Base-by-base conservation (phyloP, 1,140 invertebrate species). In the Psilanteris sp. region DNA sequence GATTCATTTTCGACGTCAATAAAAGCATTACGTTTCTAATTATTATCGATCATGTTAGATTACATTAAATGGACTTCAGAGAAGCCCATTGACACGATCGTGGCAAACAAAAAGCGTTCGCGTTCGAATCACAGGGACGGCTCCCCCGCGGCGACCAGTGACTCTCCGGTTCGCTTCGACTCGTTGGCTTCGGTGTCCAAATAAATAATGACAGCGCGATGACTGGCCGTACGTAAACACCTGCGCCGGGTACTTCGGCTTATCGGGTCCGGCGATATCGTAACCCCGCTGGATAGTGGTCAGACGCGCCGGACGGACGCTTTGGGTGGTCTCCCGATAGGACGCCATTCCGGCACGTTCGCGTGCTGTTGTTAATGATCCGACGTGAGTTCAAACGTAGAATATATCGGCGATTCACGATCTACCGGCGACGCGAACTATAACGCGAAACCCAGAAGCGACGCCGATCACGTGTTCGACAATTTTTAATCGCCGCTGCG, bases 161-260 rank as follows among this genome's bases (percentile, higher is more conserved):
- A 71, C 62, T 24, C 59, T 64, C 41, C 64, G 50, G 66, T 62
- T 64, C n/a, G n/a, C 70, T 72, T 18, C 52, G 39, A 37, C 46
- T 22, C 26, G 43, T 11, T 26, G 31, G 50, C 54, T 62, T 48
- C 34, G 50, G 68, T 78, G 79, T 79, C 74, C 70, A 24, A 61
- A 73, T 86, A 85, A 87, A 81, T 88, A 86, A 88, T 88, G 87
- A 87, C 83, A 71, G 72, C 59, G 68, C 79, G 82, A 87, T 87
- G 86, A 87, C 87, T 87, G 78, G 84, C 29, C 70, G 29, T 29
- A 41, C 62, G 78, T 81, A 86, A 86, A 87, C 87, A 87, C 85
- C 85, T 87, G 85, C 85, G 74, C 78, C 77, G 72, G 77, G 68
- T 74, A 66, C 4, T 46, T 15, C 15, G 29, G 70, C 79, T 87